Percentiles rank a stretch among this genome's conserved stretches.
Evolutionary conservation across 2,888 invertebrate species (phyloP).

Genomic region (Crioceris asparagi): DNA sequence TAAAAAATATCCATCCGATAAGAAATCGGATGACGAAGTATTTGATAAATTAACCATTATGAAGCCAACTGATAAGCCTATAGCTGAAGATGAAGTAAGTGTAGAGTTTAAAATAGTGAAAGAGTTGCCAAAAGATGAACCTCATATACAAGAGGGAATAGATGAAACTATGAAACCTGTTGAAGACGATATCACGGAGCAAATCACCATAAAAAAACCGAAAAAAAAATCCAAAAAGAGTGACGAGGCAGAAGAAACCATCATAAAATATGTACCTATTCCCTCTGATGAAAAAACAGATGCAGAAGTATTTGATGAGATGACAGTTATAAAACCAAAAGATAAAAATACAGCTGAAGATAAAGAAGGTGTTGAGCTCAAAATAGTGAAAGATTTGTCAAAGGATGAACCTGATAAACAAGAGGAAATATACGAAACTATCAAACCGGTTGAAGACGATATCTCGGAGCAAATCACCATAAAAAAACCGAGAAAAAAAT

Average conservation of each 20-base stretch:
- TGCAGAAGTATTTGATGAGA: slow-evolving; percentile 19
- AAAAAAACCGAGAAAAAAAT: slow-evolving; percentile 22
- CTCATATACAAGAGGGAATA: slow-evolving; percentile 24
- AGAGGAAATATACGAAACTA: slow-evolving; percentile 18
- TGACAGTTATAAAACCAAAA: slow-evolving; percentile 20
- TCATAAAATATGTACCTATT: slow-evolving; percentile 25
- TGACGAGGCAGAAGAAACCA: slow-evolving; percentile 27
- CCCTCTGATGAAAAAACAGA: slow-evolving; percentile 25
- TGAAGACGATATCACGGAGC: slow-evolving; percentile 17
- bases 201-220: slow-evolving; percentile 25
- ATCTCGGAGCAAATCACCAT: slow-evolving; percentile 22
- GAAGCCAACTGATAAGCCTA: slow-evolving; percentile 31
- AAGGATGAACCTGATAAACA: slow-evolving; percentile 26
- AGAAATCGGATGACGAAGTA: slow-evolving; percentile 19
- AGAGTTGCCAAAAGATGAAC: slow-evolving; percentile 18
- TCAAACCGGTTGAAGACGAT: slow-evolving; percentile 18
- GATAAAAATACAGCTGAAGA: slow-evolving; percentile 36
- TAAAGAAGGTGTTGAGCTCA: slow-evolving; percentile 18
- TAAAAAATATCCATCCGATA: too few relatives aligned
- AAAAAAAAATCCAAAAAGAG: slow-evolving; percentile 22
- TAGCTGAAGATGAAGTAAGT: slow-evolving; percentile 30
- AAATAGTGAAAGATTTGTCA: too few relatives aligned
- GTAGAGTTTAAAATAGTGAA: slow-evolving; percentile 36
- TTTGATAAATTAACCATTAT: slow-evolving; percentile 22
- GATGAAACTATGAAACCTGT: slow-evolving; percentile 20